These are phyloP conservation scores for Ceratitis capitata DNA, from an alignment of 1,140 invertebrate genomes.

Conservation along the genomic window DNA sequence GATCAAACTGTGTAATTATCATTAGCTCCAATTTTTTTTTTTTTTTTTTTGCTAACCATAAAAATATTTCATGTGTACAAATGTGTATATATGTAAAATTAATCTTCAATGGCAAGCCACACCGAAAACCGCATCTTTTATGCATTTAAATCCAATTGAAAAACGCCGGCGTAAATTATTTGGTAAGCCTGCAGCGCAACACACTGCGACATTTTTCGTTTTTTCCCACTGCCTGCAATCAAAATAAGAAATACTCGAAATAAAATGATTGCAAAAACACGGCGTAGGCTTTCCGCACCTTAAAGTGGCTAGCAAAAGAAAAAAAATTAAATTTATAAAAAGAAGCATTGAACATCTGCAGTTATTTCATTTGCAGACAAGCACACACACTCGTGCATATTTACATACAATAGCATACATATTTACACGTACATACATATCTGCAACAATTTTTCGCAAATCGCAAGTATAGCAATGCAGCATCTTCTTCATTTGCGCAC, in stretches of 20 bases:
- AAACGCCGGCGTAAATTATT: not conserved
- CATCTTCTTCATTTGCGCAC: not conserved
- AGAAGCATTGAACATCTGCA: not conserved
- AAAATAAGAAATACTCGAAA: not conserved
- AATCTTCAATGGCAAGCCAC: not conserved
- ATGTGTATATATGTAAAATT: not conserved
- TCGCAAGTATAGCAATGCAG: not conserved
- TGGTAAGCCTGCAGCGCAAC: not conserved
- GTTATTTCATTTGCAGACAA: not conserved
- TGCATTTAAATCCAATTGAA: not conserved
- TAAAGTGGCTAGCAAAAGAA: not conserved
- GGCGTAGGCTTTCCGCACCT: not conserved
- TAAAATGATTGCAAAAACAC: not conserved
- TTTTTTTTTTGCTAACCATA: too few relatives aligned
- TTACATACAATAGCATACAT: not conserved
- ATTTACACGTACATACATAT: not conserved
- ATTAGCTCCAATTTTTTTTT: too few relatives aligned
- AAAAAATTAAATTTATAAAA: not conserved
- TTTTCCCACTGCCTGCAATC: not conserved
- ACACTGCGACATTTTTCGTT: not conserved
- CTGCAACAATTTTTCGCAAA: too few relatives aligned
- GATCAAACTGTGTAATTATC: too few relatives aligned
- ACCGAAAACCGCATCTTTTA: not conserved
- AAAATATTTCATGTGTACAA: too few relatives aligned
- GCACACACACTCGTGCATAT: not conserved